Evolutionary conservation across 1,140 invertebrate genomes (phyloP).

Genomic region (Drosophila pectinifera): DNA sequence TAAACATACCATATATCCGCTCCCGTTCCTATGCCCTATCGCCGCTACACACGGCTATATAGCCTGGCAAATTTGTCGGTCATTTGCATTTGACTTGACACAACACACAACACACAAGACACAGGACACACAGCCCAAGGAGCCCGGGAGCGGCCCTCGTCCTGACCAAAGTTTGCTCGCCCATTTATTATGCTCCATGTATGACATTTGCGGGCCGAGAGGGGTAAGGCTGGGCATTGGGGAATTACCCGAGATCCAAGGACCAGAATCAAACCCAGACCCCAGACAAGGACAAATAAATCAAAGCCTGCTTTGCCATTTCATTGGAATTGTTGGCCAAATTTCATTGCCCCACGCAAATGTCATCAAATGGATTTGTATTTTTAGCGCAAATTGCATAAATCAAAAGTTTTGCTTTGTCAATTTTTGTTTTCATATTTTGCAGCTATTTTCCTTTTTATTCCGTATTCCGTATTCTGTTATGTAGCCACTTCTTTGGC

Average conservation of each 20-base stretch:
- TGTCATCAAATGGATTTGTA: slow-evolving; percentile 81
- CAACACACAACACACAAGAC: slow-evolving; percentile 56
- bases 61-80: slow-evolving; percentile 62
- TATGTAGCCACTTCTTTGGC: slow-evolving; percentile 36
- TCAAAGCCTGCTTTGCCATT: slow-evolving; percentile 67
- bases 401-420: slow-evolving; percentile 74
- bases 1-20: slow-evolving; percentile 28
- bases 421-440: slow-evolving; percentile 33
- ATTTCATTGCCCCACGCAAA: slow-evolving; percentile 65
- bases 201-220: slow-evolving; percentile 53
- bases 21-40: slow-evolving; percentile 31
- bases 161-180: slow-evolving; percentile 53
- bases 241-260: slow-evolving; percentile 50
- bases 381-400: slow-evolving; percentile 79
- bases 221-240: slow-evolving; percentile 50
- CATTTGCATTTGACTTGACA: slow-evolving; percentile 64
- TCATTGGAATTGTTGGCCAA: slow-evolving; percentile 80
- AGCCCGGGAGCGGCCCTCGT: slow-evolving; percentile 15
- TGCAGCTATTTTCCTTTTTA: neutral
- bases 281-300: slow-evolving; percentile 45
- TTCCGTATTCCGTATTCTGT: neutral
- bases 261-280: slow-evolving; percentile 24
- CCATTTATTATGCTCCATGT: slow-evolving; percentile 72
- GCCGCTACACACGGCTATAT: slow-evolving; percentile 19
- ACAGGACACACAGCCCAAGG: slow-evolving; percentile 21